Conservation (phyloP, 2,113 vertebrate genomes). For the Sinocyclocheilus grahami region DNA sequence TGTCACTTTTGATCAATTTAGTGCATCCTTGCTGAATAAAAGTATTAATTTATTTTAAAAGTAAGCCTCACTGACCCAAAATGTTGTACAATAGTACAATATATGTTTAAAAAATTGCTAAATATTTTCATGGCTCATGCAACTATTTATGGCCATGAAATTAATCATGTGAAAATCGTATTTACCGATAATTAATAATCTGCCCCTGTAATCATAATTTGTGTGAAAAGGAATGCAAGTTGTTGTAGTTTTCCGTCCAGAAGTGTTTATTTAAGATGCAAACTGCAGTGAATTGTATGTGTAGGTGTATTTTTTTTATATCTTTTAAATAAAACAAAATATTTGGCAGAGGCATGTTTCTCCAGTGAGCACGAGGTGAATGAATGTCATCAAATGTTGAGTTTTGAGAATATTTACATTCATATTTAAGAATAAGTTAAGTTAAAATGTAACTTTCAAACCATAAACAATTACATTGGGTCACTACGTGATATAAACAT, state of each 20-base stretch:
- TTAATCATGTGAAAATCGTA: not conserved
- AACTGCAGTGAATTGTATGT: not conserved
- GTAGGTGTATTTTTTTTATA: too few relatives aligned
- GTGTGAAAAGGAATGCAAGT: not conserved
- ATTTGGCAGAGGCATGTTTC: too few relatives aligned
- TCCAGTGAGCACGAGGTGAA: not conserved
- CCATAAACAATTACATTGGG: not conserved
- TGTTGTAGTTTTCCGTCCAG: not conserved
- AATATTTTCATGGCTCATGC: not conserved
- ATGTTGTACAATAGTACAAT: not conserved
- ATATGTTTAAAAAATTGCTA: not conserved
- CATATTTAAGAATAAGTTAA: not conserved
- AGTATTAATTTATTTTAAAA: not conserved
- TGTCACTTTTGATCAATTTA: not conserved
- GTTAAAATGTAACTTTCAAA: not conserved
- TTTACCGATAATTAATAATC: not conserved
- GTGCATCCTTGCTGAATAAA: not conserved
- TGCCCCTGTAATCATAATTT: not conserved
- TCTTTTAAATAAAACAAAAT: too few relatives aligned
- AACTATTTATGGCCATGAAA: not conserved
- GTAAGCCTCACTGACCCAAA: too few relatives aligned
- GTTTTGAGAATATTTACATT: not conserved
- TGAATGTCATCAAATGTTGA: not conserved
- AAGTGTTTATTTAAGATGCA: not conserved
- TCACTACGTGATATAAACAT: not conserved